Conservation (phyloP, 2,797 vertebrate species). For the Sebastes dallii region DNA sequence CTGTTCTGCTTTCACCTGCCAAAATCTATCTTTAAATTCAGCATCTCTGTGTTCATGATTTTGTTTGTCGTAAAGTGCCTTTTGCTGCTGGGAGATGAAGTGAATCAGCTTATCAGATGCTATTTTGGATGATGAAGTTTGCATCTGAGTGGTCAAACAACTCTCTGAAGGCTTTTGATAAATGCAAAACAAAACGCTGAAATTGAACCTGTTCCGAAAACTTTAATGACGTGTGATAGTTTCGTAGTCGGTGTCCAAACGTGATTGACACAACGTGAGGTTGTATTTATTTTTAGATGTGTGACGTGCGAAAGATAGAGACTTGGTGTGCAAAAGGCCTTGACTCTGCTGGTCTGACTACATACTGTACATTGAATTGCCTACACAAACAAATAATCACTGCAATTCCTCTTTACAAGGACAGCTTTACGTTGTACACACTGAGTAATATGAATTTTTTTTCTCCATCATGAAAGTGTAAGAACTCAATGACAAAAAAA, state of each 20-base stretch:
- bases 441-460: too few relatives aligned
- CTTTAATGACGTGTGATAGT: not conserved
- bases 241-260: not conserved
- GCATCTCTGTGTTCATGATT: too few relatives aligned
- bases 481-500: not conserved
- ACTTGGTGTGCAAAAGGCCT: not conserved
- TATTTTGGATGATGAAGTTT: not conserved
- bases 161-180: not conserved
- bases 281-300: not conserved
- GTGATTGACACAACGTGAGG: not conserved
- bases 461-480: not conserved
- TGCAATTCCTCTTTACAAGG: too few relatives aligned
- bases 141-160: not conserved
- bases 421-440: too few relatives aligned
- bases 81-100: not conserved
- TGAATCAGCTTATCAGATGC: too few relatives aligned
- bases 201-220: not conserved
- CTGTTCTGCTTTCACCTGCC: too few relatives aligned
- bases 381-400: too few relatives aligned
- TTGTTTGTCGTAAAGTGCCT: not conserved
- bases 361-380: not conserved
- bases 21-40: too few relatives aligned
- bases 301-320: not conserved
- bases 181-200: not conserved
- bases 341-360: not conserved